Evolutionary conservation across 2,797 vertebrate genomes (phyloP), one percentile per base, ranked within the genome.

Genomic region (Cetoscarus ocellatus): DNA sequence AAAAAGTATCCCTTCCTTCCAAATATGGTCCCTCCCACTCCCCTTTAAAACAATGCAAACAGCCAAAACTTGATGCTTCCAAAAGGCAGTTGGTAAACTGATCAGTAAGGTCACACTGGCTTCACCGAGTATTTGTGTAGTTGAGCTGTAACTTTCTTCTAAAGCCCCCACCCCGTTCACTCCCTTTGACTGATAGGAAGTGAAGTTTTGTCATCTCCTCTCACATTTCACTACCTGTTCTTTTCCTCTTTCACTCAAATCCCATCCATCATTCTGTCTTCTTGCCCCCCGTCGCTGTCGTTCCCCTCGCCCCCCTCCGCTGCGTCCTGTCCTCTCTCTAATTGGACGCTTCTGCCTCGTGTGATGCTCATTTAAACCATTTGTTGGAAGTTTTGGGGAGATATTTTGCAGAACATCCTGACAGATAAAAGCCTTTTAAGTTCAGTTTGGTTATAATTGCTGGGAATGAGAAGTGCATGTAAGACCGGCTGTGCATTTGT

Each of bases 131-230:
- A 27, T 27, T 27, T 27, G 27, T 12, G 1, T 1, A 4, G 44
- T 35, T 17, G 1, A 8, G 27, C 48, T 54, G 55, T 34, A 42
- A 39, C n/a, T 39, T 9, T 47, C 9, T 27, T 7, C 44, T 44
- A 43, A 67, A 10, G 5, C 18, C 15, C 18, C 10, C 44, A 5
- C 12, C 49, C 8, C 14, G 27, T 19, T 18, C 43, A 44, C 8
- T 51, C 11, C 10, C 54, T 65, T 49, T 84, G 73, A 87, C 61
- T 74, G 65, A 84, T 84, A 53, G 56, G 80, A 86, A 73, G 68
- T 77, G 85, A 88, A 38, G 75, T 60, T 87, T 87, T 82, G 77
- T 78, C 80, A 14, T 76, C 75, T 80, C 66, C 71, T 80, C 82
- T 89, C 62, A 68, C 15, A 11, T 75, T 84, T 77, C 59, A 58